A percentile compares a stretch with the other conserved stretches of the same genome.
Conservation (phyloP, 1,140 invertebrate genomes). For the Popillia japonica region DNA sequence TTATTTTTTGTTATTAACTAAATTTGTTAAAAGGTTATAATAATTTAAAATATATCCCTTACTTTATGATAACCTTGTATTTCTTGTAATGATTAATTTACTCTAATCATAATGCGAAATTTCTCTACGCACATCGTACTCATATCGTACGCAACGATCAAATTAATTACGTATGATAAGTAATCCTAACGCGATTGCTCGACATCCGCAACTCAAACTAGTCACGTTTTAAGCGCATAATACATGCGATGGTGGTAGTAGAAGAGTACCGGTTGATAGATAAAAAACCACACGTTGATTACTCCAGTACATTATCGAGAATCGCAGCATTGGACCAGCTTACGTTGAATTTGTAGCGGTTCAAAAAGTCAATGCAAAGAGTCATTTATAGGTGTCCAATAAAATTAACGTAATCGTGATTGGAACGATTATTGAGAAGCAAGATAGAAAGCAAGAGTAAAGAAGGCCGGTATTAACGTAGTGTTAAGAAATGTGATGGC, state of each 20-base stretch:
- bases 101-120: too few species aligned
- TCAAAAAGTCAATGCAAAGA: background rate
- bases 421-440: background rate
- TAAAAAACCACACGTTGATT: background rate
- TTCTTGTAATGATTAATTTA: too few species aligned
- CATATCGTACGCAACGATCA: background rate
- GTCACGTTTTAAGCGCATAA: background rate
- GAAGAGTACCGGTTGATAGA: background rate
- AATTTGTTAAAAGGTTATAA: too few species aligned
- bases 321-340: background rate
- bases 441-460: background rate
- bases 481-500: background rate
- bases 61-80: too few species aligned
- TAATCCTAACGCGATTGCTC: background rate
- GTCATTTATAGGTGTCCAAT: background rate
- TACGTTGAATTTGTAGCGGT: background rate
- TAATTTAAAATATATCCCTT: too few species aligned
- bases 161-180: background rate
- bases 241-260: background rate
- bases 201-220: background rate
- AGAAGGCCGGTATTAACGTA: background rate
- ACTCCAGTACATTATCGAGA: background rate
- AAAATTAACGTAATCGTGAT: background rate
- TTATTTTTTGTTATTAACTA: too few species aligned
- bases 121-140: background rate